Evolutionary conservation across 2,797 vertebrate genomes (phyloP).

Genomic region (Channa striata): DNA sequence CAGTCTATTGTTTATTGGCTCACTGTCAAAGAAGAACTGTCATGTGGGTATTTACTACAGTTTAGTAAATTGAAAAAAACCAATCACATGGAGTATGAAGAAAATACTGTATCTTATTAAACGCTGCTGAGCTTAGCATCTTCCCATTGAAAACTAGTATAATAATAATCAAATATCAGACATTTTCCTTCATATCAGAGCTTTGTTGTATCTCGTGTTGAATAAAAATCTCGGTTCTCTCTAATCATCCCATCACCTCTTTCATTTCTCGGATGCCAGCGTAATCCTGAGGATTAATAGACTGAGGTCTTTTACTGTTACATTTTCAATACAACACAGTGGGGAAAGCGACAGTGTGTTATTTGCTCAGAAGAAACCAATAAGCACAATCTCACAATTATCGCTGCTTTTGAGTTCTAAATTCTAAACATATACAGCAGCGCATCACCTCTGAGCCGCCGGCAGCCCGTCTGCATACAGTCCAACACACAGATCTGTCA

Average conservation of each 20-base stretch:
- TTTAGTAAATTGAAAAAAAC: neutral
- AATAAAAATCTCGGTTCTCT: neutral
- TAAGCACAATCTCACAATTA: neutral
- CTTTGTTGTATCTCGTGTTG: too few species aligned
- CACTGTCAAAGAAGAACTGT: constrained; percentile 4
- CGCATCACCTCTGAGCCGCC: neutral
- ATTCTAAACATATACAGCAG: neutral
- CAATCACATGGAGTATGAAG: neutral
- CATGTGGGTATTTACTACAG: neutral
- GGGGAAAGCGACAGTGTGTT: neutral
- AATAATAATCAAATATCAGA: neutral
- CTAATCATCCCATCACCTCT: neutral
- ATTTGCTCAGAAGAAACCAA: neutral
- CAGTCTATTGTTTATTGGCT: neutral
- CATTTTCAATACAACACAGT: neutral
- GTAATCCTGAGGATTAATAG: constrained; percentile 5
- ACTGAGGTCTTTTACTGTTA: neutral
- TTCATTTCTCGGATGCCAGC: too few species aligned
- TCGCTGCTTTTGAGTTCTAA: neutral
- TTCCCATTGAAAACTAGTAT: neutral
- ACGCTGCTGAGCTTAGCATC: neutral
- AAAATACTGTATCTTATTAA: neutral
- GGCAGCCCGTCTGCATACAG: neutral
- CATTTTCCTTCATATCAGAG: neutral
- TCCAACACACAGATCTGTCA: neutral